Base-by-base conservation (phyloP, 23 tunicate species). In the Trididemnum nubilum region DNA sequence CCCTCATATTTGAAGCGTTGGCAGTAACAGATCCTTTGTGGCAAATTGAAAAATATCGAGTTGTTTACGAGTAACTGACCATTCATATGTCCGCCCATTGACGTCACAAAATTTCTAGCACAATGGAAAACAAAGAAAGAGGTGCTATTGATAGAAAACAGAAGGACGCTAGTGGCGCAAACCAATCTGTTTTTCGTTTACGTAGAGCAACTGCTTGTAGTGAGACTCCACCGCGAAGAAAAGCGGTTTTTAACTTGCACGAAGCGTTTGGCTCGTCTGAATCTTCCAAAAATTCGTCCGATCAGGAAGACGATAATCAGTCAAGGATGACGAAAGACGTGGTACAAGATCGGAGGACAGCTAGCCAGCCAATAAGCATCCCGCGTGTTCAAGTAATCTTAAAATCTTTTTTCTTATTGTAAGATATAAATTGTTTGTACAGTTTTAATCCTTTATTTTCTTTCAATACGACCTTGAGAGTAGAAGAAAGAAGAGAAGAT, bases 91-190 rank as follows among this genome's bases (percentile, higher is more conserved):
- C n/a, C n/a, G n/a, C n/a, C n/a, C 7, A 30, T 67, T 67, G 74
- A 67, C 74, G 74, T 67, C 74, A 67, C 33, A 67, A 61, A 28
- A 2, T 12, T 37, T 12, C 12, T 37, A 32, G 74, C 31, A 67
- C 74, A 67, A 67, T 67, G 74, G 38, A 67, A 32, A 67, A 67
- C 38, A 33, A 67, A 33, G n/a, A 67, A 67, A 33, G 38, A 37
- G 38, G 12, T 61, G 15, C 26, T 61, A 21, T 61, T 61, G 67
- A 61, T 12, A 61, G 29, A 61, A 49, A 49, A 49, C 57, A 49
- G 18, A 9, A 49, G n/a, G n/a, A n/a, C n/a, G n/a, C n/a, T n/a
- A n/a, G n/a, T n/a, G n/a, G n/a, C n/a, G n/a, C n/a, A n/a, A n/a
- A n/a, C n/a, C n/a, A n/a, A n/a, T n/a, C n/a, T n/a, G n/a, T n/a